Evolutionary conservation across 2,888 invertebrate genomes (phyloP), one percentile per base, ranked within the genome.

Genomic region (Lepeophtheirus nordmannii): DNA sequence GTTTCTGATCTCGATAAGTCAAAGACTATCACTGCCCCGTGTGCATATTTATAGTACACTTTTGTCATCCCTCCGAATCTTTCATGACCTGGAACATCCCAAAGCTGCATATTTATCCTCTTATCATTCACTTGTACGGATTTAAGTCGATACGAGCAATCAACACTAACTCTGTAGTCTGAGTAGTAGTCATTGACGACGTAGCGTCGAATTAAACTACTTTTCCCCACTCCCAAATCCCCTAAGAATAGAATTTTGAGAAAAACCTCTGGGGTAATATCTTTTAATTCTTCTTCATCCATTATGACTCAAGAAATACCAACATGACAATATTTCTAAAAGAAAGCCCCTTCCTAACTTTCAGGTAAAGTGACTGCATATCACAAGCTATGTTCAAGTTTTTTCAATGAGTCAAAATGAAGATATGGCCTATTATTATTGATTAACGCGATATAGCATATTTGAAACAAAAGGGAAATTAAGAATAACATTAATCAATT

Each of bases 1-100:
- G 66, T 66, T 23, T 66, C 66, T 22, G 60, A 39, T 30, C 66
- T 66, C 11, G 66, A 60, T 20, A 66, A 41, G 23, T 66, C 66
- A 66, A 66, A 66, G 10, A 66, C 60, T 22, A 66, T 41, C 5
- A 53, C 23, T 14, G 53, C 66, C 41, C 60, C 66, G 46, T 66
- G 66, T 8, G 66, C 58, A 60, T 66, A 66, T 53, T 63, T 66
- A 23, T 66, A 66, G 60, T 60, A 41, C 11, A 60, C 22, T 23
- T 58, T 23, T 17, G 66, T 66, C 39, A 58, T 59, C 12, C 66
- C 58, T 22, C 60, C 60, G 41, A 60, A 66, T 59, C 58, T 59
- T 30, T 66, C 66, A 22, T 66, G 59, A 14, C 66, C 66, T 11
- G 66, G 66, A n/a, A 66, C 41, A 66, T 66, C 66, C 66, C 66